These are phyloP conservation scores for Saguinus oedipus DNA, from an alignment of 2,797 vertebrate species.

Conservation along the genomic window DNA sequence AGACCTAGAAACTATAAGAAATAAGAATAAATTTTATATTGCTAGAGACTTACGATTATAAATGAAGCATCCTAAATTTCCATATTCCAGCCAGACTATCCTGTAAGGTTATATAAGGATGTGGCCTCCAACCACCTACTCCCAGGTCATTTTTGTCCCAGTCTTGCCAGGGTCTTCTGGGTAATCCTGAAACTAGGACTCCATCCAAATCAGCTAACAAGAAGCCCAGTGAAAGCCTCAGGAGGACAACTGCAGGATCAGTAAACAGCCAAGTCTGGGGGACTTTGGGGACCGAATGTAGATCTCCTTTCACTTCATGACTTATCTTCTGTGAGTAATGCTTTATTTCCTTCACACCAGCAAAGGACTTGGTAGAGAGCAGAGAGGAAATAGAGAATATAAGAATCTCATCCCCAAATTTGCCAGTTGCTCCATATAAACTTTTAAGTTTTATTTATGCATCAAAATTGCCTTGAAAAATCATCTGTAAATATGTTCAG, in stretches of 20 bases:
- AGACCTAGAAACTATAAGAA: not conserved
- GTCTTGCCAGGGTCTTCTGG: not conserved
- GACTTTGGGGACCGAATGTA: not conserved
- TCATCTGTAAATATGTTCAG: not conserved
- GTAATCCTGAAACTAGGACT: not conserved
- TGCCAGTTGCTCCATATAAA: not conserved
- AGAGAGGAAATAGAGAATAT: rapidly evolving
- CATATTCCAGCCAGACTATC: not conserved
- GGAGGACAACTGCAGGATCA: not conserved
- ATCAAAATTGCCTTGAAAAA: not conserved
- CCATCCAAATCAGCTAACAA: not conserved
- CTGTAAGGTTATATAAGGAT: not conserved
- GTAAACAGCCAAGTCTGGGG: not conserved
- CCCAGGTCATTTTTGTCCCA: not conserved
- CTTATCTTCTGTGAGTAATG: not conserved
- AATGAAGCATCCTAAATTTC: not conserved
- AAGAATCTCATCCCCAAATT: not conserved
- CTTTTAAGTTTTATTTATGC: not conserved
- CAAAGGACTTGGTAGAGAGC: not conserved
- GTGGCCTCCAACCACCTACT: not conserved
- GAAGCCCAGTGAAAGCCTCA: not conserved
- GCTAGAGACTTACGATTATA: not conserved
- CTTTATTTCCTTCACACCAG: not conserved
- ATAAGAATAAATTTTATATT: not conserved
- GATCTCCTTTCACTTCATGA: not conserved